Conservation (phyloP, 2,888 invertebrate genomes). For the Hymenopus coronatus region DNA sequence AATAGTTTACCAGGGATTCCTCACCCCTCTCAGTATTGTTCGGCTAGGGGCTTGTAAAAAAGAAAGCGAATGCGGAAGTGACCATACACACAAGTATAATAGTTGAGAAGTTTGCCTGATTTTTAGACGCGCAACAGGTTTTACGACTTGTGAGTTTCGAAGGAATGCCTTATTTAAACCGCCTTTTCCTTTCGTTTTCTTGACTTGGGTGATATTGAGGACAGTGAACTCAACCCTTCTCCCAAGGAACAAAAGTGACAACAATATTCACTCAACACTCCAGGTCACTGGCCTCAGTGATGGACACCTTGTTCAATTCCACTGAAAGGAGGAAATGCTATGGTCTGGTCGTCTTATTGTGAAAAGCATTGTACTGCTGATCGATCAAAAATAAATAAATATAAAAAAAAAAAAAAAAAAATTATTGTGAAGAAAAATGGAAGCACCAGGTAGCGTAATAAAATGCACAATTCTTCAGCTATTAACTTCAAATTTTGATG, state of each 20-base stretch:
- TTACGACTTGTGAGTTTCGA: not conserved
- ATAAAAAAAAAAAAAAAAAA: too few species aligned
- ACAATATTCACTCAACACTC: not conserved
- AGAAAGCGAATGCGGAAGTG: slow-evolving; percentile 4
- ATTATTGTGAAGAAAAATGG: too few species aligned
- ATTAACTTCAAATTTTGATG: too few species aligned
- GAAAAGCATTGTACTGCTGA: too few species aligned
- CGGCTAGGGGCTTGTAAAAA: not conserved
- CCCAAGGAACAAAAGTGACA: not conserved
- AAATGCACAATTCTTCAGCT: too few species aligned
- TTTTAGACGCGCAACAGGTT: not conserved
- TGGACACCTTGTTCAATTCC: too few species aligned
- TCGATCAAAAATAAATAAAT: too few species aligned
- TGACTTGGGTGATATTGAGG: not conserved
- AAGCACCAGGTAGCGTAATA: too few species aligned
- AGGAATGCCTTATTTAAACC: not conserved
- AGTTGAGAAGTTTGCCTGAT: not conserved
- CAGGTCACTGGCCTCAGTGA: too few species aligned
- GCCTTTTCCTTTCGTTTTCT: not conserved
- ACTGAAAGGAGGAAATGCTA: too few species aligned
- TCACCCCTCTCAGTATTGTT: not conserved
- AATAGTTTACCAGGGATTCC: not conserved
- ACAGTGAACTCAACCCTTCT: not conserved
- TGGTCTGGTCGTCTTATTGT: too few species aligned
- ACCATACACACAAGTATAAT: not conserved